Base-by-base conservation (phyloP, 2,888 invertebrate genomes). In the Fabriciana adippe region DNA sequence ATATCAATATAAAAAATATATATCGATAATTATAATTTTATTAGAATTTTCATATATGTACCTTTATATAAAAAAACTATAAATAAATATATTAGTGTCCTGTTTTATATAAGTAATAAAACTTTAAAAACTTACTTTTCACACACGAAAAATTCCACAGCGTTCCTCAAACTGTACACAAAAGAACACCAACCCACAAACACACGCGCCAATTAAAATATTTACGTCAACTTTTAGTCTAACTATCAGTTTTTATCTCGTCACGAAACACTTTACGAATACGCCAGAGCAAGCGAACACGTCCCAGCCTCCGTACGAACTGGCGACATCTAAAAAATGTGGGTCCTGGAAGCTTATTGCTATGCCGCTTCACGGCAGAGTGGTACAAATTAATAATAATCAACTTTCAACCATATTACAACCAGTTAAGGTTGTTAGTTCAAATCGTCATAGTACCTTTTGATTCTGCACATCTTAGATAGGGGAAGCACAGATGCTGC, bases 401-500 rank as follows among this genome's bases (percentile, higher is more conserved):
- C 55, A 21, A 79, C 69, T 74, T 69, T 62, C 21, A 75, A 78
- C 81, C 70, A 61, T 78, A 74, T 15, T 0, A 0, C 0, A 0
- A 16, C 0, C 0, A 0, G 0, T 3, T 73, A 78, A 70, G 73
- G 78, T 76, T 67, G 16, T 71, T 73, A 69, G 59, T 13, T 35
- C 16, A 11, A 59, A 50, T 18, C 6, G 2, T 5, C 56, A 76
- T 76, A 73, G 3, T 72, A 55, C 78, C 61, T 82, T 85, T 74
- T 72, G 63, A n/a, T 61, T 60, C 64, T 71, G 54, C 15, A 4
- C 56, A 60, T 65, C 69, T 73, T 70, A 86, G 85, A 85, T 84
- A 86, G 86, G 85, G 87, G 85, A 83, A 81, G 84, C 85, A 87
- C 88, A 90, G 92, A 92, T 90, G 92, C 90, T 90, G 90, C 82